These are phyloP conservation scores for Rhinolophus ferrumequinum DNA, from an alignment of 2,113 vertebrate genomes.

Conservation along the genomic window DNA sequence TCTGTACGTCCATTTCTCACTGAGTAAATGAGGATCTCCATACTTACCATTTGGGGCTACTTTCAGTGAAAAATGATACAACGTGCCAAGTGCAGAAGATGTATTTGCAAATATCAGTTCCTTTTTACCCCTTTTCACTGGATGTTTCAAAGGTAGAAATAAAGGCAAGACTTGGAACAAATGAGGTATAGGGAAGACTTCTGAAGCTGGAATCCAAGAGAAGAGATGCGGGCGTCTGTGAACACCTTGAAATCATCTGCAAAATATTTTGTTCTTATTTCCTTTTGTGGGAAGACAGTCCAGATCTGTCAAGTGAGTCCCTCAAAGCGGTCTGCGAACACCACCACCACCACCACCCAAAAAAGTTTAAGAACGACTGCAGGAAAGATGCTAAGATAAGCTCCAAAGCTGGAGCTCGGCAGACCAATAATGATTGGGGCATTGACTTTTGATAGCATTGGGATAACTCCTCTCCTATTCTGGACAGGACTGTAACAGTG, in stretches of 20 bases:
- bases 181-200: neutral
- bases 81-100: neutral
- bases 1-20: neutral
- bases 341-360: accelerated
- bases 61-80: neutral
- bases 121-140: neutral
- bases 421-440: accelerated
- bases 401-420: neutral
- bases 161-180: neutral
- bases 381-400: neutral
- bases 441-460: neutral
- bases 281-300: neutral
- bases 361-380: neutral
- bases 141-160: neutral
- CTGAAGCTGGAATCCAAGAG: neutral
- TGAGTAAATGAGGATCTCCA: neutral
- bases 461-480: neutral
- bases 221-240: neutral
- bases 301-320: neutral
- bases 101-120: neutral
- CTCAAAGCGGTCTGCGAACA: neutral
- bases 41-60: accelerated
- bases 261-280: neutral
- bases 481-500: neutral
- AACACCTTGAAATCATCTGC: neutral